Conservation (phyloP, 2,113 vertebrate species). For the Mormoops blainvillei region DNA sequence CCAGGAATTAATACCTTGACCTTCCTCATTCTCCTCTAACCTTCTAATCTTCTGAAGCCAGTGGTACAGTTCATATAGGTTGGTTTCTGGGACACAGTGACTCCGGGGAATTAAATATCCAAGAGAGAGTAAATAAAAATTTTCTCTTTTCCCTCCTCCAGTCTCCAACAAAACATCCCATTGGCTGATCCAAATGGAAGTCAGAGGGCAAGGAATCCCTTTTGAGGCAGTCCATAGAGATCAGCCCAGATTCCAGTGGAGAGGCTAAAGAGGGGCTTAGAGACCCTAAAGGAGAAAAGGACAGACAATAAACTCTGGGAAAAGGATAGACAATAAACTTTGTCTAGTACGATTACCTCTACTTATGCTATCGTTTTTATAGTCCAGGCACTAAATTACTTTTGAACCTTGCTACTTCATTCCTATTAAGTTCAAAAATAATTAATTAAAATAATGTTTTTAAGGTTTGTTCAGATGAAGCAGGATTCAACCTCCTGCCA, state of each 20-base stretch:
- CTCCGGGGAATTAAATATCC: background rate
- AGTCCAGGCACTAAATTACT: background rate
- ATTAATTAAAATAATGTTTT: background rate
- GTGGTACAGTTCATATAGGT: background rate
- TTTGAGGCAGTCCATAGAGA: background rate
- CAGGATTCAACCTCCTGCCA: constrained; percentile 9
- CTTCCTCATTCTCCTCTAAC: background rate
- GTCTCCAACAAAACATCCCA: background rate
- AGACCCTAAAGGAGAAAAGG: background rate
- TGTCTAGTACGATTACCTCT: background rate
- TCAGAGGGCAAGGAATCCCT: background rate
- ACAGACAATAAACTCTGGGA: background rate
- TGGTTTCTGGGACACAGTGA: background rate
- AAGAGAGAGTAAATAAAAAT: constrained; percentile 2
- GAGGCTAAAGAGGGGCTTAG: background rate
- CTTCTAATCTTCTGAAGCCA: background rate
- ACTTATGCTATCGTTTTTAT: background rate
- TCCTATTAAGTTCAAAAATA: background rate
- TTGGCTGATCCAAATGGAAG: background rate
- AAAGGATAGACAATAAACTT: background rate
- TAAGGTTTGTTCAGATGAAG: background rate
- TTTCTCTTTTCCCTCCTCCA: background rate
- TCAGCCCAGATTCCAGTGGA: background rate
- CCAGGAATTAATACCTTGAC: background rate
- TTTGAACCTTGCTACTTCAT: background rate